Evolutionary conservation across 23 tunicate genomes (phyloP).

Genomic region (Halocynthia aurantium): DNA sequence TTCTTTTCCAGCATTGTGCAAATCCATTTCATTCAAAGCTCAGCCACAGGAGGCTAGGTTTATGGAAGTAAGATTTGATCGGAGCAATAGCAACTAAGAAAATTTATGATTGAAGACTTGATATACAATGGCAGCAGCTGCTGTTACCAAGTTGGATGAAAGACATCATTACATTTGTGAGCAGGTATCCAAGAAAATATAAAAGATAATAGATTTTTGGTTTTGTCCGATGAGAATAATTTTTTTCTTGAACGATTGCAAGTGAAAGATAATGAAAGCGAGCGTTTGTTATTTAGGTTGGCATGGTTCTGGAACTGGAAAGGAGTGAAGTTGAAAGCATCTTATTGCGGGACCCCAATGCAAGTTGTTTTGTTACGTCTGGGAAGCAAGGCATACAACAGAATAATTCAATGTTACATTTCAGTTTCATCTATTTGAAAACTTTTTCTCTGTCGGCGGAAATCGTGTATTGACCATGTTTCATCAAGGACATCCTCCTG

Average conservation of each 20-base stretch:
- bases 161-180: slow-evolving; percentile 42
- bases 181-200: not conserved
- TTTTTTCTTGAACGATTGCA: not conserved
- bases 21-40: too few relatives aligned
- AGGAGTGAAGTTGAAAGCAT: slow-evolving; percentile 51
- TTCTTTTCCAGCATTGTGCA: too few relatives aligned
- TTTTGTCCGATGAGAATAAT: not conserved
- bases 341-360: slow-evolving; percentile 61
- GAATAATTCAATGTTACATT: not conserved
- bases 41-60: too few relatives aligned
- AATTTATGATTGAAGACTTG: not conserved
- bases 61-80: too few relatives aligned
- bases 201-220: not conserved
- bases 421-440: slow-evolving; percentile 64
- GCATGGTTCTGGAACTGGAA: slow-evolving; percentile 52
- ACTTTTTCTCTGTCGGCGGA: slow-evolving; percentile 66
- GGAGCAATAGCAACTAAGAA: too few relatives aligned
- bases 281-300: slow-evolving; percentile 31
- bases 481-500: slow-evolving; percentile 72
- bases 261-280: not conserved
- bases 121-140: not conserved
- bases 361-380: not conserved
- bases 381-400: not conserved
- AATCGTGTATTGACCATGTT: slow-evolving; percentile 45
- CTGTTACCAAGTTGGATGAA: slow-evolving; percentile 26